Base-by-base conservation (phyloP, 2,797 vertebrate genomes). In the Siniperca undulata region DNA sequence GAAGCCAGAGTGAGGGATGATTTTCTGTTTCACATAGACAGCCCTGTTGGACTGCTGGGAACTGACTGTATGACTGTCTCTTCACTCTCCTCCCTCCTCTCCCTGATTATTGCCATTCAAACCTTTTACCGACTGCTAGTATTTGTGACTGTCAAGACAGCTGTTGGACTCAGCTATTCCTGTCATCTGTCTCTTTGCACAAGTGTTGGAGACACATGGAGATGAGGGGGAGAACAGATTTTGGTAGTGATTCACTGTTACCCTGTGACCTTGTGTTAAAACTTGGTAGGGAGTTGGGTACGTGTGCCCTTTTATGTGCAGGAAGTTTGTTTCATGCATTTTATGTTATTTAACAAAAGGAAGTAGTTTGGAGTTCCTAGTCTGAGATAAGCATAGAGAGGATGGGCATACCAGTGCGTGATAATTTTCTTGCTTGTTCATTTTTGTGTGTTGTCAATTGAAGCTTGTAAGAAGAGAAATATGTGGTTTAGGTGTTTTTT, bases 121-220 rank as follows among this genome's bases (percentile, higher is more conserved):
- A 85, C 78, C 81, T 82, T 79, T 74, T 70, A 22, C 73, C 70
- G 74, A 16, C 70, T 34, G 69, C 34, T 82, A 64, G 46, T 60
- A 7, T 62, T 1, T 46, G 70, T 22, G 67, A 52, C 70, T 50
- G 67, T 77, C 50, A 34, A 2, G 76, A n/a, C 93, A 93, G 91
- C 91, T 93, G 91, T 2, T 69, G 50, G 55, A 36, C 74, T 70
- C 73, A 9, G 40, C 60, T n/a, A 13, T 58, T 66, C 70, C 2
- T 19, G 11, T 86, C 88, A 80, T 70, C 60, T 73, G 87, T 83
- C 82, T 80, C 44, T 83, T 7, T 75, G 82, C 85, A 88, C 90
- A 88, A 79, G 85, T 90, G 89, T 66, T 53, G 38, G 82, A 86
- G 89, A 89, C 88, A 92, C 89, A 75, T 82, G 88, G 70, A 52